Evolutionary conservation across 1,140 invertebrate species (phyloP), one percentile per base, ranked within the genome.

Genomic region (Ostrea denselamellosa): DNA sequence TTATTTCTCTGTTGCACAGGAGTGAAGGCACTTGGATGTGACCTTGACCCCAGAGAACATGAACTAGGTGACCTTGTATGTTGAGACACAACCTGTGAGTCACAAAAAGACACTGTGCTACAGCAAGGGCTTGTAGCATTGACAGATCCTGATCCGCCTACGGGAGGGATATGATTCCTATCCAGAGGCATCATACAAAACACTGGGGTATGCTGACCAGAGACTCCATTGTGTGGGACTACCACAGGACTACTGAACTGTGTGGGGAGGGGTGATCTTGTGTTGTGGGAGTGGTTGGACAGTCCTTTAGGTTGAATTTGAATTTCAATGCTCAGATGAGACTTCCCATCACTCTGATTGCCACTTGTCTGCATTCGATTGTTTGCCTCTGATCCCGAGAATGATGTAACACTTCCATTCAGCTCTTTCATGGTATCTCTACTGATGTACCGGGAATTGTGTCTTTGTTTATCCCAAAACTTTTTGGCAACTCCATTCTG

Each of bases 401-500:
- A 90, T 83, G 92, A 91, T n/a, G 93, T 92, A n/a, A 90, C 88
- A 88, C 92, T 92, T 77, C 91, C 89, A 85, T 92, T 94, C 5
- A 93, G 92, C 62, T 93, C 92, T 89, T 92, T 92, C 22, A 92
- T 93, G 71, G 93, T 89, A 82, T 93, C 92, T 87, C 93, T 93
- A 83, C 92, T 94, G 83, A 94, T 90, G 52, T 93, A 90, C 90
- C 97, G 96, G 89, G 97, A 95, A 91, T 97, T 96, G 89, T 97
- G 96, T 84, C 97, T 97, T 77, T 90, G 89, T 92, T 98, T 98
- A 89, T 97, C 97, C 94, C 98, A 98, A 94, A 98, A 98, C 92
- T 98, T 98, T 89, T 97, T 96, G 0, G 98, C 98, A 0, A 98
- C 97, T 19, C 97, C 98, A 93, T 97, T 98, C 94, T 99, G 98